Conservation (phyloP, 2,113 vertebrate genomes). For the Xyliphius kryptos region DNA sequence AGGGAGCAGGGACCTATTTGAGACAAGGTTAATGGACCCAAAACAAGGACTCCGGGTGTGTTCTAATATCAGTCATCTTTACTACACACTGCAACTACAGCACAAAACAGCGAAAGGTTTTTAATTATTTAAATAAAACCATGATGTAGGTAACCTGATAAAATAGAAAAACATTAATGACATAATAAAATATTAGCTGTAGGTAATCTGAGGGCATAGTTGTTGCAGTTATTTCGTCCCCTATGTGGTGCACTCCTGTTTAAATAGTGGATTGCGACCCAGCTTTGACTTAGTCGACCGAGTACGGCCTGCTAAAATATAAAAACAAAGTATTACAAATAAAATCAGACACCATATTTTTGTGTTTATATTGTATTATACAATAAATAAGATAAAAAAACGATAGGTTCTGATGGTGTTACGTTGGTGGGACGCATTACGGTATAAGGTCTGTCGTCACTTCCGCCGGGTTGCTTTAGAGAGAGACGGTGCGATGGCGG, state of each 20-base stretch:
- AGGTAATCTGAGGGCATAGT: not conserved
- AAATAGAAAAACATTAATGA: too few relatives aligned
- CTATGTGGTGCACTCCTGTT: not conserved
- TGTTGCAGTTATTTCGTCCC: not conserved
- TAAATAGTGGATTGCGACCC: not conserved
- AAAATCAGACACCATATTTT: too few relatives aligned
- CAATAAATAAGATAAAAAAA: too few relatives aligned
- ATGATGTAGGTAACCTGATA: too few relatives aligned
- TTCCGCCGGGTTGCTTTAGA: not conserved
- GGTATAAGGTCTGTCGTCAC: not conserved
- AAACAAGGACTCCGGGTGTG: not conserved
- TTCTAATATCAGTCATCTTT: not conserved
- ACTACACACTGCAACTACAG: not conserved
- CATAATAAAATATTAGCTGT: too few relatives aligned
- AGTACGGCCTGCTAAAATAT: not conserved
- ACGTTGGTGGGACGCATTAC: too few relatives aligned
- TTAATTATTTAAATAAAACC: too few relatives aligned
- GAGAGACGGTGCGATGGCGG: conserved; percentile 63
- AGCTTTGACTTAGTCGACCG: not conserved
- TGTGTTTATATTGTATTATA: too few relatives aligned
- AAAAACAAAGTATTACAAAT: not conserved
- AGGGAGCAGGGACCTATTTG: not conserved
- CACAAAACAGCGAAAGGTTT: too few relatives aligned
- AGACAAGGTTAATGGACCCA: not conserved
- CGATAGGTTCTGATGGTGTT: too few relatives aligned